These are phyloP conservation scores for Pyralis farinalis DNA, from an alignment of 2,888 invertebrate species.

Conservation along the genomic window DNA sequence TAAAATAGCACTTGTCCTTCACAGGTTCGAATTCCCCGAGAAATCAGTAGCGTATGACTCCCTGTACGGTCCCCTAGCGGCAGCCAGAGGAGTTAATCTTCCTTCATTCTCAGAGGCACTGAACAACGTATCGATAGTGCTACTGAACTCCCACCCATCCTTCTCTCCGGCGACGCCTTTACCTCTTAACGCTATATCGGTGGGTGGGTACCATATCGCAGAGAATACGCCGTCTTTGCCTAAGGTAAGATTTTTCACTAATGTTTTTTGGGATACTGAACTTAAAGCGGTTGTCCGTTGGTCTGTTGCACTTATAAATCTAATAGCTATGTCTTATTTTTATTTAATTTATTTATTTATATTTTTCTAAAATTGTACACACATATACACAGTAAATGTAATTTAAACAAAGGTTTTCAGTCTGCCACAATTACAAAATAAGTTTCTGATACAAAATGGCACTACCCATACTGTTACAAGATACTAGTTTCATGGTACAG, in stretches of 20 bases:
- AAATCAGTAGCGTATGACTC: conserved; percentile 25
- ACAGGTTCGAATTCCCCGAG: conserved; percentile 25
- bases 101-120: conserved; percentile 32
- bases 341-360: conserved; percentile 48
- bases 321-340: too few species aligned
- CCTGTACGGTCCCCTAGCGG: conserved; percentile 34
- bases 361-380: conserved; percentile 77
- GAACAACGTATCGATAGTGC: conserved; percentile 40
- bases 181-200: conserved; percentile 48
- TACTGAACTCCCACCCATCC: conserved; percentile 48
- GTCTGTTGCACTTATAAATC: too few species aligned
- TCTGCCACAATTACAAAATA: conserved; percentile 36
- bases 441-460: conserved; percentile 41
- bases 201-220: conserved; percentile 54
- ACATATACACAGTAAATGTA: conserved; percentile 70
- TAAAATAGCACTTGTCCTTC: too few species aligned
- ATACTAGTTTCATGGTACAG: conserved; percentile 28
- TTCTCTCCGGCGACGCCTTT: conserved; percentile 30
- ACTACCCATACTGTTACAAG: conserved; percentile 36
- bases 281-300: too few species aligned
- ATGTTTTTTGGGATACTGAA: too few species aligned
- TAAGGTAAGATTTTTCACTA: conserved; percentile 45
- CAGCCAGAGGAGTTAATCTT: conserved; percentile 32
- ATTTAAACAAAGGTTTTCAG: conserved; percentile 44
- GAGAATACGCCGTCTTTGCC: conserved; percentile 39